Evolutionary conservation across 2,888 invertebrate genomes (phyloP).

Genomic region (Drosophila subsilvestris): DNA sequence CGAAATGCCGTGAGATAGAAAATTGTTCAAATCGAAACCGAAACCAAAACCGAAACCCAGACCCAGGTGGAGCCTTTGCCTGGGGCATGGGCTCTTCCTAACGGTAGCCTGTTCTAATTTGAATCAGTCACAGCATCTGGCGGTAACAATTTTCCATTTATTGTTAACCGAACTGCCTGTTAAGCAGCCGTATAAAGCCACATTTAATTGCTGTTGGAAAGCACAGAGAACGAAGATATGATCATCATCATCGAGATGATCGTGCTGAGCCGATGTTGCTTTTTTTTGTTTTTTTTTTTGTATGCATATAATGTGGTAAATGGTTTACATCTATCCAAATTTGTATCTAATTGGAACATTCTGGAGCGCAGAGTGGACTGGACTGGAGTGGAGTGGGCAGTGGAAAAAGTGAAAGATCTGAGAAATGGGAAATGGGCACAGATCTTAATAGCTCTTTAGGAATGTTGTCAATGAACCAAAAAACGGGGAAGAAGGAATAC

Average conservation of each 20-base stretch:
- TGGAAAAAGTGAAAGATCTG: conserved; percentile 28
- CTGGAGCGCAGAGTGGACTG: not conserved
- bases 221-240: conserved; percentile 1
- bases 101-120: conserved; percentile 70
- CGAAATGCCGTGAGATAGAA: conserved; percentile 33
- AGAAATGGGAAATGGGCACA: conserved; percentile 10
- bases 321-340: conserved; percentile 7
- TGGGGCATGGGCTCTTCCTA: conserved; percentile 32
- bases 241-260: conserved; percentile 3
- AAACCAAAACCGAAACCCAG: conserved; percentile 17
- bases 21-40: conserved; percentile 1
- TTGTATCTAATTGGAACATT: conserved; percentile 37
- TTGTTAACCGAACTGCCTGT: conserved; percentile 21
- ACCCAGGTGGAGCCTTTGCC: conserved; percentile 4
- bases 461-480: not conserved
- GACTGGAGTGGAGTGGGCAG: not conserved
- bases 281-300: not conserved
- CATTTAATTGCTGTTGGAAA: conserved; percentile 28
- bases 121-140: conserved; percentile 36
- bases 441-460: not conserved
- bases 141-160: conserved; percentile 12
- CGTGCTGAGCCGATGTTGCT: not conserved
- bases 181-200: conserved; percentile 11
- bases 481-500: too few species aligned
- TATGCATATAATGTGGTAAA: conserved; percentile 19